Evolutionary conservation across 2,113 vertebrate genomes (phyloP).

Genomic region (Podarcis cretensis): DNA sequence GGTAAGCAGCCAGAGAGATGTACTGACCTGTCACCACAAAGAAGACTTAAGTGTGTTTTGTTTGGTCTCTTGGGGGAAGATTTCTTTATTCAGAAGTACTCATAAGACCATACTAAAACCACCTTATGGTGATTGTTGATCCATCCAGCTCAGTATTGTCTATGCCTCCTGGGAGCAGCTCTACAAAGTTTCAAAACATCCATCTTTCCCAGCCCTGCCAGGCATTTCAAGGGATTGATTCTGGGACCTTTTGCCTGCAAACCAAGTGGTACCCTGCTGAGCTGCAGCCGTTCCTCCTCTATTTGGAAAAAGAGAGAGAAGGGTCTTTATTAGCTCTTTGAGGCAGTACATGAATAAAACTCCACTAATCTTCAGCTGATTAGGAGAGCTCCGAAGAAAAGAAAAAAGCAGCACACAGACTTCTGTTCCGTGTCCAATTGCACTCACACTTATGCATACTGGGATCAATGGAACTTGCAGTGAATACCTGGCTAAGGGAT

Average conservation of each 20-base stretch:
- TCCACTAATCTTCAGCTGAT: constrained; percentile 11
- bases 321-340: not conserved
- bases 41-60: constrained; percentile 30
- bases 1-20: no score
- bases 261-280: not conserved
- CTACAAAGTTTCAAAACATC: not conserved
- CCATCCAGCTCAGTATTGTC: not conserved
- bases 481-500: not conserved
- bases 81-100: not conserved
- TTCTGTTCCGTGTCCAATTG: not conserved
- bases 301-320: not conserved
- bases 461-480: not conserved
- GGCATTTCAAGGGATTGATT: not conserved
- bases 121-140: not conserved
- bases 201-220: not conserved
- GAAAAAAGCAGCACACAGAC: not conserved
- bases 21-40: not conserved
- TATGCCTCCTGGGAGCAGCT: not conserved
- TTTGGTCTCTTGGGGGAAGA: constrained; percentile 32
- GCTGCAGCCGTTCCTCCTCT: not conserved
- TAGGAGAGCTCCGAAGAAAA: not conserved
- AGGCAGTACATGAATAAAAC: not conserved
- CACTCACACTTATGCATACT: not conserved
- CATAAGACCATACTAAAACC: not conserved
- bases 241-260: not conserved